A percentile compares a stretch with the other conserved stretches of the same genome.
Conservation (phyloP, 1,140 invertebrate genomes). For the Parapsyche elsis region DNA sequence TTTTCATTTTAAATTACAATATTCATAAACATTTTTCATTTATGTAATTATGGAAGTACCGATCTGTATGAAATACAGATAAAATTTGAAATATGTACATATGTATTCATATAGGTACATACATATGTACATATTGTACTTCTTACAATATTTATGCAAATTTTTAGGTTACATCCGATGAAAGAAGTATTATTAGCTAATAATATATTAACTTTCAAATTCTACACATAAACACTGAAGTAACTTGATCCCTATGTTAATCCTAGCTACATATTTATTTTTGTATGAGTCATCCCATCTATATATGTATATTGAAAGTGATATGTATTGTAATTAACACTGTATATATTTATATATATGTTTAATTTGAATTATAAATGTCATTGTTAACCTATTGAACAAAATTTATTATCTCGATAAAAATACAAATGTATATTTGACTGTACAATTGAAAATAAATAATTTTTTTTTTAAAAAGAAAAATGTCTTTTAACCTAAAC, state of each 20-base stretch:
- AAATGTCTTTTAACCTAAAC: background rate
- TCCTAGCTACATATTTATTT: slow-evolving; percentile 8
- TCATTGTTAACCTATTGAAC: slow-evolving; percentile 29
- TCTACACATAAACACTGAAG: too few relatives aligned
- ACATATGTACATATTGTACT: background rate
- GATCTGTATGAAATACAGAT: background rate
- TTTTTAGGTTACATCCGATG: background rate
- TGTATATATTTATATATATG: slow-evolving; percentile 2
- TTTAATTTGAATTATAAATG: slow-evolving; percentile 16
- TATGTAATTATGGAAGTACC: background rate
- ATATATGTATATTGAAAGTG: background rate
- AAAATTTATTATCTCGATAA: slow-evolving; percentile 17
- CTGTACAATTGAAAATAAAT: slow-evolving; percentile 26
- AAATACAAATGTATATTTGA: slow-evolving; percentile 32
- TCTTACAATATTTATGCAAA: too few relatives aligned
- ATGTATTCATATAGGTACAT: background rate
- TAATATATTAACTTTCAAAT: background rate
- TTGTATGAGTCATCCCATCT: slow-evolving; percentile 11
- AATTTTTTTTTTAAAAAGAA: slow-evolving; percentile 6
- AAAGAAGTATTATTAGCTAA: slow-evolving; percentile 19
- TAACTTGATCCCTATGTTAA: background rate
- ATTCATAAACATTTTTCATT: background rate
- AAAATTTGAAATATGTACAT: background rate
- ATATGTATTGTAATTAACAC: background rate
- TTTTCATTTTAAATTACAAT: background rate